Evolutionary conservation across 2,797 vertebrate genomes (phyloP).

Genomic region (Tarsius wallacei): DNA sequence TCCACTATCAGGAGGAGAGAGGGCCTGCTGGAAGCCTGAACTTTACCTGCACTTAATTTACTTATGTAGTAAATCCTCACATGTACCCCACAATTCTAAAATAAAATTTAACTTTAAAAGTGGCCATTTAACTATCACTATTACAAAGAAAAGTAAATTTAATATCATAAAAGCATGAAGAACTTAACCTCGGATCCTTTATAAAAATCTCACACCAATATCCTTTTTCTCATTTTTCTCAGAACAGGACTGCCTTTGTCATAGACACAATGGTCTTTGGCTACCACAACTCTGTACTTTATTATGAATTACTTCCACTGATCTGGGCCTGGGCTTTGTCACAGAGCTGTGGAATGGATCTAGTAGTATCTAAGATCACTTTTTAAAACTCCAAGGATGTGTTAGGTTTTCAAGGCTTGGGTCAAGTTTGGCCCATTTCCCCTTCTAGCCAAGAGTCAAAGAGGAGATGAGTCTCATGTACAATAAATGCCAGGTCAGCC

Average conservation of each 20-base stretch:
- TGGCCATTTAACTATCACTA: not conserved
- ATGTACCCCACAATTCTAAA: too few relatives aligned
- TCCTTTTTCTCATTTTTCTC: not conserved
- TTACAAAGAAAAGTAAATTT: conserved; percentile 29
- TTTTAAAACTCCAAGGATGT: conserved; percentile 8
- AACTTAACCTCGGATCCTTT: not conserved
- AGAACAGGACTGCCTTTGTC: not conserved
- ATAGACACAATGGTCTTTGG: not conserved
- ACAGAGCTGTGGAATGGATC: not conserved
- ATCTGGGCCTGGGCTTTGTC: not conserved
- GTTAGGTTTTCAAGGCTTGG: not conserved
- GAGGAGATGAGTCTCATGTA: not conserved
- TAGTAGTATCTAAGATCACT: not conserved
- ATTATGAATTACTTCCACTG: not conserved
- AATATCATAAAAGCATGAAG: not conserved
- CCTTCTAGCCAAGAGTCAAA: not conserved
- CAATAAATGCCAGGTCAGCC: not conserved
- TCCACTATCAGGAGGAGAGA: too few relatives aligned
- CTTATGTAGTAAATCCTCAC: too few relatives aligned
- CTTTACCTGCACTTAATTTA: too few relatives aligned
- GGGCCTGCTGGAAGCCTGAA: too few relatives aligned
- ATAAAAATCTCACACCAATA: not conserved
- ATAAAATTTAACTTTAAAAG: too few relatives aligned
- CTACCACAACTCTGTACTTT: not conserved
- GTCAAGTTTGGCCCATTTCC: conserved; percentile 23